Conservation (phyloP, 2,888 invertebrate species). For the Orgyia antiqua region DNA sequence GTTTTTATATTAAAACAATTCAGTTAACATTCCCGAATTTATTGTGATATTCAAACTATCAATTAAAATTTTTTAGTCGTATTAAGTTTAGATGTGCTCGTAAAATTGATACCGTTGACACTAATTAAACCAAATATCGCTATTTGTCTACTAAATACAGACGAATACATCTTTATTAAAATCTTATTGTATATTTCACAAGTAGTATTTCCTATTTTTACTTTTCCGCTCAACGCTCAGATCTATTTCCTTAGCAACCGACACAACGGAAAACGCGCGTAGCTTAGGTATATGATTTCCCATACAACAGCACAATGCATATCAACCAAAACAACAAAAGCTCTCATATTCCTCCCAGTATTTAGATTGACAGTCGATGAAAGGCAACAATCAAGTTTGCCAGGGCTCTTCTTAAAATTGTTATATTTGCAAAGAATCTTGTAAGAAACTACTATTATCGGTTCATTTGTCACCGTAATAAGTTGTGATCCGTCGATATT, state of each 20-base stretch:
- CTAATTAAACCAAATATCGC: too few species aligned
- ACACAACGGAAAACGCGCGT: conserved; percentile 48
- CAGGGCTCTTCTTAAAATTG: conserved; percentile 36
- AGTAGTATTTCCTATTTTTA: too few species aligned
- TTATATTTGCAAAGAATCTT: conserved; percentile 33
- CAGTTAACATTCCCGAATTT: too few species aligned
- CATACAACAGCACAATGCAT: conserved; percentile 27
- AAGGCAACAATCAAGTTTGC: conserved; percentile 12
- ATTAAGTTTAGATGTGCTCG: too few species aligned
- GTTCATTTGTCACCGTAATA: conserved; percentile 59
- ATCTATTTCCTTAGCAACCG: conserved; percentile 60
- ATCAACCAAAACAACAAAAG: conserved; percentile 31
- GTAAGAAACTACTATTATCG: conserved; percentile 43
- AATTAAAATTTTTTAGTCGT: too few species aligned
- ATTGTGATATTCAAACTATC: too few species aligned
- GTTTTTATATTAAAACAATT: too few species aligned
- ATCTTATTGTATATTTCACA: too few species aligned
- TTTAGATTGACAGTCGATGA: conserved; percentile 18
- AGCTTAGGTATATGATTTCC: conserved; percentile 59
- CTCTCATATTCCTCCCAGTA: conserved; percentile 18
- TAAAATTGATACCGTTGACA: too few species aligned
- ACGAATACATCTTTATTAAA: too few species aligned
- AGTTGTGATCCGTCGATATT: conserved; percentile 48
- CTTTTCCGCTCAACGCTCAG: conserved; percentile 46
- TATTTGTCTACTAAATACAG: too few species aligned